Conservation (phyloP, 2,888 invertebrate genomes). For the Agonopterix heracliana region DNA sequence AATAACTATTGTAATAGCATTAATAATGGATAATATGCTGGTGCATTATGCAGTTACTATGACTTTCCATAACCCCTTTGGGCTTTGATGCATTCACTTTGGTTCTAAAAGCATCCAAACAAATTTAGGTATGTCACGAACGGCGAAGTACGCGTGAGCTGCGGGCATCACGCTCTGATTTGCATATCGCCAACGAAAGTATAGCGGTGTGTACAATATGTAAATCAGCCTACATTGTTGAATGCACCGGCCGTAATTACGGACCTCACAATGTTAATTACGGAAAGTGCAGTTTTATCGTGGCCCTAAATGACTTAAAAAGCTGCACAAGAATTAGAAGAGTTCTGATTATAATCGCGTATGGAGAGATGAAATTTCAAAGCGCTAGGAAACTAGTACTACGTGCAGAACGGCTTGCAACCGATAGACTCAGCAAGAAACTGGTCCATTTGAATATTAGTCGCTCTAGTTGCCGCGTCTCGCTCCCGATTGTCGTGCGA, state of each 20-base stretch:
- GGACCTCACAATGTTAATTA: not conserved
- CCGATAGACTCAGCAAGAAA: slow-evolving; percentile 37
- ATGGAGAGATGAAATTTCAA: slow-evolving; percentile 12
- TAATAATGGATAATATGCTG: slow-evolving; percentile 27
- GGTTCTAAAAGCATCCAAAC: slow-evolving; percentile 26
- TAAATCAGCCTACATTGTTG: slow-evolving; percentile 43
- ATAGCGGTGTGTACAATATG: slow-evolving; percentile 37
- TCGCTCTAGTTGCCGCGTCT: slow-evolving; percentile 63
- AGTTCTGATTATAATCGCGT: too few species aligned
- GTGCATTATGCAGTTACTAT: slow-evolving; percentile 23
- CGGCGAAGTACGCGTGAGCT: slow-evolving; percentile 37
- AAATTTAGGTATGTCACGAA: slow-evolving; percentile 32
- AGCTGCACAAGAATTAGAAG: not conserved
- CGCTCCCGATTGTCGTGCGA: slow-evolving; percentile 70
- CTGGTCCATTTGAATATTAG: slow-evolving; percentile 60
- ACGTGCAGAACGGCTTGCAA: slow-evolving; percentile 36
- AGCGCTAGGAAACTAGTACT: slow-evolving; percentile 34
- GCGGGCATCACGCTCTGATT: slow-evolving; percentile 60
- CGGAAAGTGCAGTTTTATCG: not conserved
- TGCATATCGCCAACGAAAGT: slow-evolving; percentile 68
- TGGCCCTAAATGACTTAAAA: not conserved
- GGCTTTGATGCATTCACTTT: slow-evolving; percentile 23
- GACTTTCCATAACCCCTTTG: not conserved
- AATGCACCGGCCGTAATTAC: slow-evolving; percentile 26
- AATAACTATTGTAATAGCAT: slow-evolving; percentile 45